Conservation (phyloP, 2,888 invertebrate genomes). For the Eucera pruinosa region DNA sequence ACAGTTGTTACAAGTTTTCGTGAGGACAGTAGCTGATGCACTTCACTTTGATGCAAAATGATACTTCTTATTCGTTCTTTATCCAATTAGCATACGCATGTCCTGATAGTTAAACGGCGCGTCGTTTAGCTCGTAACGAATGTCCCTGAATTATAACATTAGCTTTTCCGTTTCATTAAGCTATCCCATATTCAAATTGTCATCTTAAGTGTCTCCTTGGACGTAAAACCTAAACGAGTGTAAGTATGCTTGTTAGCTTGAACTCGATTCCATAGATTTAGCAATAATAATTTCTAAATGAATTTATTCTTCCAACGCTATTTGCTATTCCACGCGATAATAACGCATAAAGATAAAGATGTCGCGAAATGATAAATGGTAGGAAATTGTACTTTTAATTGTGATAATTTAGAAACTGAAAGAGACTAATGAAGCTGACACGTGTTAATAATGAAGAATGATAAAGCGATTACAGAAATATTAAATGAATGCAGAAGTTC, state of each 20-base stretch:
- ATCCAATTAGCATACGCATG: constrained; percentile 13
- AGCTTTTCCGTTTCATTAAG: constrained; percentile 14
- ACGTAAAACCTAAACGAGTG: constrained; percentile 3
- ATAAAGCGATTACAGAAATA: no score
- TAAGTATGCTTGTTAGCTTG: constrained; percentile 1
- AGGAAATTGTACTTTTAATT: not conserved
- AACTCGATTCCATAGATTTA: not conserved
- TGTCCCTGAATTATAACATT: constrained; percentile 14
- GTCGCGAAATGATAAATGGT: not conserved
- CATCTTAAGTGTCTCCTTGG: constrained; percentile 14
- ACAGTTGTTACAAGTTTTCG: no score
- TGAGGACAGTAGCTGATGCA: no score
- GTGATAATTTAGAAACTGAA: not conserved
- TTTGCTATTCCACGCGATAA: not conserved
- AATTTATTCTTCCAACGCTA: not conserved
- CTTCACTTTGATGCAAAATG: not conserved
- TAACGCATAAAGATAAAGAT: not conserved
- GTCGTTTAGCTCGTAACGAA: constrained; percentile 19
- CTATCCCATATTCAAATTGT: constrained; percentile 2
- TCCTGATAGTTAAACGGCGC: constrained; percentile 15
- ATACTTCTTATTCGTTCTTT: constrained; percentile 16
- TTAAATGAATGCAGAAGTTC: no score
- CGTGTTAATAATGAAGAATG: not conserved
- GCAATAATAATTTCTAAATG: not conserved
- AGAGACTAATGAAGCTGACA: not conserved